Percentiles rank a stretch among this genome's conserved stretches.
Evolutionary conservation across 2,113 vertebrate species (phyloP).

Genomic region (Podilymbus podiceps): DNA sequence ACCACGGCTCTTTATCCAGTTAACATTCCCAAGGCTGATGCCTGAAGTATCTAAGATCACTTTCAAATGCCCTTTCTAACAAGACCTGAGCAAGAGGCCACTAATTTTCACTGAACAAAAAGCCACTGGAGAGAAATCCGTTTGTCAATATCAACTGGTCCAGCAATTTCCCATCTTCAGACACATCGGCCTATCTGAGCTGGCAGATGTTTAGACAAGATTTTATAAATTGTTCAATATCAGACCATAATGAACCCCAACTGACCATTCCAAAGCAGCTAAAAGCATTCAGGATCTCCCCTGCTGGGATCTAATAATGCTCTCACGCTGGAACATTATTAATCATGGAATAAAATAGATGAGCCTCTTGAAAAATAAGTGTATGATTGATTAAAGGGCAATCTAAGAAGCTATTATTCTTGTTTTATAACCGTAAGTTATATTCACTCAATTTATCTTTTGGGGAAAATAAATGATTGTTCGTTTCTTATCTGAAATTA

Average conservation of each 20-base stretch:
- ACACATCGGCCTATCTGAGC: conserved; percentile 85
- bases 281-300: conserved; percentile 86
- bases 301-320: conserved; percentile 91
- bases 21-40: conserved; percentile 68
- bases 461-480: conserved; percentile 78
- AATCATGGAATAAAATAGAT: conserved; percentile 94
- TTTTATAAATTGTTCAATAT: conserved; percentile 99
- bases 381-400: conserved; percentile 92
- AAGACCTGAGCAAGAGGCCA: conserved; percentile 82
- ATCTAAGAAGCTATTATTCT: conserved; percentile 89
- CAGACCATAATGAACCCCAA: conserved; percentile 93
- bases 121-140: conserved; percentile 82
- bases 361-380: conserved; percentile 88
- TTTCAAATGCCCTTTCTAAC: conserved; percentile 84
- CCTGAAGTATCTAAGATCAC: conserved; percentile 77
- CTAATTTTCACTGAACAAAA: conserved; percentile 80
- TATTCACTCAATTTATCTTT: conserved; percentile 87
- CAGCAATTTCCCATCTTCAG: conserved; percentile 87
- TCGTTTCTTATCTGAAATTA: conserved; percentile 73
- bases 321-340: conserved; percentile 84
- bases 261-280: conserved; percentile 91
- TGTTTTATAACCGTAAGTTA: conserved; percentile 85
- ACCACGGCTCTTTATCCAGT: conserved; percentile 55
- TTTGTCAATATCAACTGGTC: conserved; percentile 87
- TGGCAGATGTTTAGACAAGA: conserved; percentile 98